Conservation (phyloP, 2,888 invertebrate genomes). For the Agriotes lineatus region DNA sequence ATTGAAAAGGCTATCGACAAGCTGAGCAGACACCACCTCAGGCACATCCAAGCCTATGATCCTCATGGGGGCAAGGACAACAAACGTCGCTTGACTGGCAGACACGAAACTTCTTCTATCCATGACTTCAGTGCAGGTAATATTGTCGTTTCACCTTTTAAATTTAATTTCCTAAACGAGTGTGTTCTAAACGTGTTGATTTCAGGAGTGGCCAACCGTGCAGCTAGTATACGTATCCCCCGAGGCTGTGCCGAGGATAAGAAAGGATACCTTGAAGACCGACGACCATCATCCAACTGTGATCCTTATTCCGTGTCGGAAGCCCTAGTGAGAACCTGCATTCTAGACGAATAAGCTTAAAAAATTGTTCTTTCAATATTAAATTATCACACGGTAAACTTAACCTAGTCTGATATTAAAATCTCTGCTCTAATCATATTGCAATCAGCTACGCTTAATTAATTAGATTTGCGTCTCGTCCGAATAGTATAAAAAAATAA, state of each 20-base stretch:
- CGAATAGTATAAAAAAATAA: too few relatives aligned
- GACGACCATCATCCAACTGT: conserved; percentile 93
- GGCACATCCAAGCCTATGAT: conserved; percentile 97
- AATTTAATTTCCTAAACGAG: too few relatives aligned
- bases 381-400: too few relatives aligned
- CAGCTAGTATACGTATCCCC: conserved; percentile 94
- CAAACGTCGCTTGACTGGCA: conserved; percentile 93
- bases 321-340: conserved; percentile 87
- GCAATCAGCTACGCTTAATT: conserved; percentile 23
- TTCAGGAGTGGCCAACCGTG: conserved; percentile 92
- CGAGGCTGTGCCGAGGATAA: conserved; percentile 90
- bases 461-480: too few relatives aligned
- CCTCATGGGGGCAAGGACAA: conserved; percentile 97
- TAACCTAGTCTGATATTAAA: too few relatives aligned
- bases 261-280: conserved; percentile 96
- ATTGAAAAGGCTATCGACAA: conserved; percentile 97
- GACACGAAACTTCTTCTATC: conserved; percentile 96
- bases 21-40: conserved; percentile 89
- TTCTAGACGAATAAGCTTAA: conserved; percentile 78
- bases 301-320: conserved; percentile 91
- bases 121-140: conserved; percentile 93
- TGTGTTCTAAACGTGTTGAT: too few relatives aligned
- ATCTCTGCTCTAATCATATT: too few relatives aligned
- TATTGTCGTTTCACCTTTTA: too few relatives aligned
- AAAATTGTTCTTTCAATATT: conserved; percentile 39